Conservation (phyloP, 2,797 vertebrate genomes). For the Orestias chungarensis region DNA sequence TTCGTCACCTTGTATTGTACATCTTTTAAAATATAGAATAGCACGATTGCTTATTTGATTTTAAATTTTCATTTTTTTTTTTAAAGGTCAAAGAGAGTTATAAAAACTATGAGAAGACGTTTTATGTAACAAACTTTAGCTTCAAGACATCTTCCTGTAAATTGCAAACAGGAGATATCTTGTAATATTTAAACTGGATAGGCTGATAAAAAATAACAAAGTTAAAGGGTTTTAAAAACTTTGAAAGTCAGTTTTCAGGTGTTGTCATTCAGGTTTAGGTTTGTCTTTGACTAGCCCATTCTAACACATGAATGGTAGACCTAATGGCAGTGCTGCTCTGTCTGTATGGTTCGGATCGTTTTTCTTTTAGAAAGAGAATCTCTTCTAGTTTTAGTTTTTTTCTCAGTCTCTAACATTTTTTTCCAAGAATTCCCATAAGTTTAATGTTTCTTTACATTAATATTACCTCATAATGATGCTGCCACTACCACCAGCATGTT, state of each 20-base stretch:
- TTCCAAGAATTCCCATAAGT: too few relatives aligned
- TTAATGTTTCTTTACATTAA: too few relatives aligned
- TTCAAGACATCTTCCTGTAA: neutral
- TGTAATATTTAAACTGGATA: neutral
- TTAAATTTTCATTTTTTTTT: conserved; percentile 2
- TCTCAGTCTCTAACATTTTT: too few relatives aligned
- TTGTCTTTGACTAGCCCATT: neutral
- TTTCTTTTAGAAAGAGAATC: too few relatives aligned
- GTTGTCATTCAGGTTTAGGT: neutral
- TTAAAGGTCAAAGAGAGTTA: neutral
- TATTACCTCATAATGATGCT: too few relatives aligned
- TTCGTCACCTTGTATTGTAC: conserved; percentile 47
- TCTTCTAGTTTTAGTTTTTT: too few relatives aligned
- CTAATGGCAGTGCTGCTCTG: too few relatives aligned
- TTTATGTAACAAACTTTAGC: neutral
- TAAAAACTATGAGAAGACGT: conserved; percentile 1
- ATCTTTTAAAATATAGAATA: conserved; percentile 15
- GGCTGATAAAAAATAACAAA: conserved; percentile 2
- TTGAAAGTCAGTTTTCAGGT: neutral
- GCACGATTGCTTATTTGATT: neutral
- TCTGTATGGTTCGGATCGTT: too few relatives aligned
- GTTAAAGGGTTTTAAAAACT: conserved; percentile 45
- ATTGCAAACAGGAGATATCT: neutral
- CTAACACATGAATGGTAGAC: neutral
- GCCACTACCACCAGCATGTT: too few relatives aligned